Percentiles rank a stretch among this genome's conserved stretches.
These are phyloP conservation scores for Hystrix cristata DNA, from an alignment of 2,113 vertebrate species.

Conservation along the genomic window DNA sequence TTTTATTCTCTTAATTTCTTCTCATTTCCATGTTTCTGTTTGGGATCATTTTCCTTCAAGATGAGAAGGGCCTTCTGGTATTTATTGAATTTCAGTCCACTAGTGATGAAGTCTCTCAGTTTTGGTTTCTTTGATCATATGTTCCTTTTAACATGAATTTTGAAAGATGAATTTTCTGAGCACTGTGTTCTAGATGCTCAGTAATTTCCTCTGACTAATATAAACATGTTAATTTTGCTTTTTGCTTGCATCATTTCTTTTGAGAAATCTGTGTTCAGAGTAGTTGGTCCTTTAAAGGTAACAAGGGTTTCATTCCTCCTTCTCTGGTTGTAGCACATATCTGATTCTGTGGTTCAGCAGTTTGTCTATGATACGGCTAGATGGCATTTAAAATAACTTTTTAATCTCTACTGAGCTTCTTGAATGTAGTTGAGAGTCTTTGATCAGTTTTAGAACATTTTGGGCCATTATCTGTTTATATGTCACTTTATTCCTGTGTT, in stretches of 20 bases:
- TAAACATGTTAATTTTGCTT: slow-evolving; percentile 3
- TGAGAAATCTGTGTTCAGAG: not conserved
- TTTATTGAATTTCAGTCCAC: not conserved
- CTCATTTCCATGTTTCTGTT: not conserved
- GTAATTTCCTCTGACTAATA: not conserved
- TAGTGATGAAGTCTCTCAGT: not conserved
- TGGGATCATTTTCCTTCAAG: slow-evolving; percentile 3
- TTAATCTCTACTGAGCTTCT: not conserved
- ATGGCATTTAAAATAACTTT: not conserved
- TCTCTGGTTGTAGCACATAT: not conserved
- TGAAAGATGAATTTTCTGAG: slow-evolving; percentile 16
- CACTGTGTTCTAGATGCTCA: not conserved
- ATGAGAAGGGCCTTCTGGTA: not conserved
- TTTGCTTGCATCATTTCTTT: not conserved
- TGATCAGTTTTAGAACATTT: slow-evolving; percentile 10
- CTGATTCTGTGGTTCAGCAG: not conserved
- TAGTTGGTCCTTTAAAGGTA: slow-evolving; percentile 17
- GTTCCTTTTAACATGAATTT: slow-evolving; percentile 15
- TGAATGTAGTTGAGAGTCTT: not conserved
- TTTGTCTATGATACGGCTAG: not conserved
- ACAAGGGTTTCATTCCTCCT: not conserved
- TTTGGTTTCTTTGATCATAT: slow-evolving; percentile 35
- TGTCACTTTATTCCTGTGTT: not conserved
- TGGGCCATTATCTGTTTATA: not conserved
- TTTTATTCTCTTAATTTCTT: not conserved